Evolutionary conservation across 35 echinoderm and acorn worm species (phyloP).

Genomic region (Ptychodera flava): DNA sequence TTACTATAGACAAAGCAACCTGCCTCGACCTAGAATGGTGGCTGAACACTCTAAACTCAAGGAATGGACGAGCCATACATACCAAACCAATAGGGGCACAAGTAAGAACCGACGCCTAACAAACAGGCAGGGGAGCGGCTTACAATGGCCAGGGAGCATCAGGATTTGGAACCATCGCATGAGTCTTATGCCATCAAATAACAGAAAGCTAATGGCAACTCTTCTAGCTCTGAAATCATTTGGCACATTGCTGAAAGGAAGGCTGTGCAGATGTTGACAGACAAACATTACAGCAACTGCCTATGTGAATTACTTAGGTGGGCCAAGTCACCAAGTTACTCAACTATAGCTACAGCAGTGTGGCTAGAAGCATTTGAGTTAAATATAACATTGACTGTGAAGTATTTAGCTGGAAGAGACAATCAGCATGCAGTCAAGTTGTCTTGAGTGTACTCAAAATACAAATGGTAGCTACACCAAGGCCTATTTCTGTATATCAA

Average conservation of each 20-base stretch:
- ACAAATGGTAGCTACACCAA: neutral
- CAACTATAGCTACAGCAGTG: neutral
- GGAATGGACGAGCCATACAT: slow-evolving; percentile 24
- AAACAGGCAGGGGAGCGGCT: slow-evolving; percentile 24
- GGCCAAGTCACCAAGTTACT: too few species aligned
- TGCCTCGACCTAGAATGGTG: slow-evolving; percentile 29
- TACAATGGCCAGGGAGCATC: too few species aligned
- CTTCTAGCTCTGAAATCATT: too few species aligned
- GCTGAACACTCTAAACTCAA: slow-evolving; percentile 13
- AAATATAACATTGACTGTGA: neutral
- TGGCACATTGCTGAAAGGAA: too few species aligned
- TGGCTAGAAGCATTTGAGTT: neutral
- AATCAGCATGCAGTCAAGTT: neutral
- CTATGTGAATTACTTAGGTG: too few species aligned
- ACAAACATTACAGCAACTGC: too few species aligned
- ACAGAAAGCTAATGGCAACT: too few species aligned
- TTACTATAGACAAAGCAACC: slow-evolving; percentile 17
- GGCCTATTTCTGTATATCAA: neutral
- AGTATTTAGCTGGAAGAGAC: neutral
- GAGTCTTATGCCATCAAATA: too few species aligned
- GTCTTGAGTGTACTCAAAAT: neutral
- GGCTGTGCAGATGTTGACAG: too few species aligned
- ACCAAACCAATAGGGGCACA: neutral
- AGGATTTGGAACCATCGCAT: too few species aligned
- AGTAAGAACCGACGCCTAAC: slow-evolving; percentile 31